Percentiles rank a stretch among this genome's conserved stretches.
These are phyloP conservation scores for Caenorhabditis sp. DNA, from an alignment of 2,888 invertebrate genomes.

Conservation along the genomic window DNA sequence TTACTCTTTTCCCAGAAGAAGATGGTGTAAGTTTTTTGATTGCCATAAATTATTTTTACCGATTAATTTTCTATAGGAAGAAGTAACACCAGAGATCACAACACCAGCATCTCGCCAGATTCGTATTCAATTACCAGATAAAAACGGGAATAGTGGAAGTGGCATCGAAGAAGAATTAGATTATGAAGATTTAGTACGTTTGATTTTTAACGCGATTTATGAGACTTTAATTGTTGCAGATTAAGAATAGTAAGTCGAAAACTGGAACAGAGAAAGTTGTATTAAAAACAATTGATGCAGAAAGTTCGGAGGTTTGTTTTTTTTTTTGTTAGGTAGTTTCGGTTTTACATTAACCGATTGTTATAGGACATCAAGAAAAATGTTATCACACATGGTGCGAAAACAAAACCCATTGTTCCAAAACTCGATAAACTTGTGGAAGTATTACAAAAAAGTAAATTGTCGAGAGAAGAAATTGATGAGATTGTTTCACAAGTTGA, in stretches of 20 bases:
- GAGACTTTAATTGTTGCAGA: constrained; percentile 3
- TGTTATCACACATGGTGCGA: constrained; percentile 30
- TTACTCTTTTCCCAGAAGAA: constrained; percentile 11
- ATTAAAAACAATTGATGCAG: constrained; percentile 20
- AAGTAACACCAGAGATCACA: constrained; percentile 21
- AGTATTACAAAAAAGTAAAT: constrained; percentile 57
- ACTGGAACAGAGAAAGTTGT: constrained; percentile 11
- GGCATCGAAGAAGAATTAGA: constrained; percentile 31
- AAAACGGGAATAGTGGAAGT: constrained; percentile 9
- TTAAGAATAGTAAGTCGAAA: constrained; percentile 16
- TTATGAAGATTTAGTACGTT: constrained; percentile 36
- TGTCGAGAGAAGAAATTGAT: constrained; percentile 56
- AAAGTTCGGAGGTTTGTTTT: constrained; percentile 16
- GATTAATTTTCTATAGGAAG: constrained; percentile 14
- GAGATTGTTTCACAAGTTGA: constrained; percentile 53
- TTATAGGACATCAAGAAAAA: constrained; percentile 18
- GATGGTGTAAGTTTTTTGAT: constrained; percentile 10
- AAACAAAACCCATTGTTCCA: constrained; percentile 44
- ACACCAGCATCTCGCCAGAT: constrained; percentile 35
- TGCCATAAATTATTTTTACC: no score
- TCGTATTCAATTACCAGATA: constrained; percentile 43
- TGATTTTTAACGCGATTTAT: neutral
- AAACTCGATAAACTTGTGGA: constrained; percentile 56
- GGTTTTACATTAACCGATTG: neutral
- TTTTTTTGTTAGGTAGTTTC: neutral